Evolutionary conservation across 1,140 invertebrate genomes (phyloP).

Genomic region (Nasonia giraulti): DNA sequence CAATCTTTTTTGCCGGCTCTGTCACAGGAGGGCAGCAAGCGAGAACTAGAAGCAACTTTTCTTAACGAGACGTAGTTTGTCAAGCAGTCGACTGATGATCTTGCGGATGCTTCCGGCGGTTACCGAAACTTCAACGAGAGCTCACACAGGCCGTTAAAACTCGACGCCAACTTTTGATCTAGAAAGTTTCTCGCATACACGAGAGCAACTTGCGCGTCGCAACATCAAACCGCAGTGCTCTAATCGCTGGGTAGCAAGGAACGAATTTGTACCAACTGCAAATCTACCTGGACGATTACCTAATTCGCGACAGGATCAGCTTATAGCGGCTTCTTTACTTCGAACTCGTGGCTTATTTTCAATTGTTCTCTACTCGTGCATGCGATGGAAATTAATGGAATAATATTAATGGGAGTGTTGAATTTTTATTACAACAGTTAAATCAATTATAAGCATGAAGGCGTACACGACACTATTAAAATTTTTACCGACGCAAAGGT

Average conservation of each 20-base stretch:
- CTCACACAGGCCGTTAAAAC: conserved; percentile 46
- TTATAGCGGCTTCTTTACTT: not conserved
- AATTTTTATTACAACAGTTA: not conserved
- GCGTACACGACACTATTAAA: no score
- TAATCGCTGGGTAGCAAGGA: conserved; percentile 17
- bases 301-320: not conserved
- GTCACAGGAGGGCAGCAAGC: not conserved
- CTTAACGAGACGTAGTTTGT: conserved; percentile 41
- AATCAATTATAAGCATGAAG: no score
- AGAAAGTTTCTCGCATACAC: conserved; percentile 35
- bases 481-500: no score
- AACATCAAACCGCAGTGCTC: conserved; percentile 3
- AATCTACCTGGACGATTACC: not conserved
- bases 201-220: conserved; percentile 4
- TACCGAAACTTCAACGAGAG: conserved; percentile 38
- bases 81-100: conserved; percentile 44
- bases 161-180: conserved; percentile 40
- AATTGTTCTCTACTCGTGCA: not conserved
- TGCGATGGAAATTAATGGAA: not conserved
- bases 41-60: conserved; percentile 21
- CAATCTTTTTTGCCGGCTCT: not conserved
- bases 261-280: conserved; percentile 1
- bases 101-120: conserved; percentile 39
- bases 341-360: not conserved
- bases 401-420: not conserved